Evolutionary conservation across 64 coral and sea anemone species (phyloP), one percentile per base, ranked within the genome.

Genomic region (Hydrozoanthus tunicans): DNA sequence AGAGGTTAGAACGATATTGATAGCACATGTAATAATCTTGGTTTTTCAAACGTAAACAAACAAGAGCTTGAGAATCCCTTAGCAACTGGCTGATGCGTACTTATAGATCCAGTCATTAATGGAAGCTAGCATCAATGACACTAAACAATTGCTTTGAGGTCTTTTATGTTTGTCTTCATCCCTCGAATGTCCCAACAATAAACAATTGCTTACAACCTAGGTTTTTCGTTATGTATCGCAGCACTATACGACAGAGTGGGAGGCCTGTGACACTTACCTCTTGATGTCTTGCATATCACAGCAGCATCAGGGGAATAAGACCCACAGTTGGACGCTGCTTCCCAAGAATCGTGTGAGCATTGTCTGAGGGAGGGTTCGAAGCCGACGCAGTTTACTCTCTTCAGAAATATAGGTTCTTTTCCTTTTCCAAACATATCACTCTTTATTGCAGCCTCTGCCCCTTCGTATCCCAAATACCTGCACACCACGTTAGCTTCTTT

Each of bases 381-480:
- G 11, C 85, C 85, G 23, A 15, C 58, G 62, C 85, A 89, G 20
- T 57, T n/a, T 14, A 89, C 26, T 6, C 85, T 73, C 32, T 89
- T 10, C 6, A 89, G 69, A 67, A n/a, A 74, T 20, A 89, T 89
- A 8, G 17, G 10, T 6, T 70, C 85, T 58, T 59, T 89, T 43
- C 85, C 85, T 60, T 89, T 77, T 62, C 85, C 85, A 89, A 74
- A 89, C 3, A 32, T 57, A 4, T 12, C 85, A 60, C 70, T 77
- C 11, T 11, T 73, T 6, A 77, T 15, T 15, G 85, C 85, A 2
- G 56, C 53, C 20, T 77, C 73, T 5, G 85, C 85, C 11, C 68
- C 55, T 76, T 89, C 20, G 9, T 14, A 89, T 3, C 85, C 85
- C 52, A 89, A 70, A 8, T 89, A 62, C 14, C 17, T 73, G 53